Evolutionary conservation across 2,113 vertebrate species (phyloP).

Genomic region (Formicarius rufipectus): DNA sequence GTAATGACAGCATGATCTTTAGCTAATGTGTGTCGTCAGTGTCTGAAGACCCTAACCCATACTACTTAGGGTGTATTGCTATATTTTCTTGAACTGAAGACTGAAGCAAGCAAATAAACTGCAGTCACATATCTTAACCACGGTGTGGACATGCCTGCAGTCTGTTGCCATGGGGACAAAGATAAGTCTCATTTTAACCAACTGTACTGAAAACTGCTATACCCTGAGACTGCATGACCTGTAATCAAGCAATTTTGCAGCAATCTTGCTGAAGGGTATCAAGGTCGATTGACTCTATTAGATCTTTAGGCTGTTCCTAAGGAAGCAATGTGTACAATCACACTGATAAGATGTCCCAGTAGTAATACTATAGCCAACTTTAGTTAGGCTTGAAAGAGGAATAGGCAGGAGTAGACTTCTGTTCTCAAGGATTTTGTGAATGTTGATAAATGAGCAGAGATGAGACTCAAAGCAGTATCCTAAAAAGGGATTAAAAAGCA

Average conservation of each 20-base stretch:
- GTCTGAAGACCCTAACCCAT: neutral
- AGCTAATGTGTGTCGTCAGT: neutral
- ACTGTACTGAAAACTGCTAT: neutral
- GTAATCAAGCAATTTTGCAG: neutral
- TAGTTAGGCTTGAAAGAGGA: neutral
- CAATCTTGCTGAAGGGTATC: neutral
- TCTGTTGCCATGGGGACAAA: conserved; percentile 12
- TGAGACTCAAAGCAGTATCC: neutral
- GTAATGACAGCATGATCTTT: neutral
- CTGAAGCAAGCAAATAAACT: neutral
- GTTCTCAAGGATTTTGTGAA: neutral
- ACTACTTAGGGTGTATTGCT: neutral
- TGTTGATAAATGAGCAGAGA: neutral
- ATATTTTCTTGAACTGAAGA: neutral
- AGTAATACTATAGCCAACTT: neutral
- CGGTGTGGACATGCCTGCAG: neutral
- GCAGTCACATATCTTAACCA: neutral
- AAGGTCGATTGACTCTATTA: neutral
- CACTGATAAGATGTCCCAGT: neutral
- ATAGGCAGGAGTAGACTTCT: neutral
- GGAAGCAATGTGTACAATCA: rapidly evolving
- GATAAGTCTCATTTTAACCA: neutral
- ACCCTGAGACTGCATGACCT: neutral
- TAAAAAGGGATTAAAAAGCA: neutral
- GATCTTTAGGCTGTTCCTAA: neutral